Evolutionary conservation across 2,113 vertebrate genomes (phyloP).

Genomic region (Eulacestoma nigropectus): DNA sequence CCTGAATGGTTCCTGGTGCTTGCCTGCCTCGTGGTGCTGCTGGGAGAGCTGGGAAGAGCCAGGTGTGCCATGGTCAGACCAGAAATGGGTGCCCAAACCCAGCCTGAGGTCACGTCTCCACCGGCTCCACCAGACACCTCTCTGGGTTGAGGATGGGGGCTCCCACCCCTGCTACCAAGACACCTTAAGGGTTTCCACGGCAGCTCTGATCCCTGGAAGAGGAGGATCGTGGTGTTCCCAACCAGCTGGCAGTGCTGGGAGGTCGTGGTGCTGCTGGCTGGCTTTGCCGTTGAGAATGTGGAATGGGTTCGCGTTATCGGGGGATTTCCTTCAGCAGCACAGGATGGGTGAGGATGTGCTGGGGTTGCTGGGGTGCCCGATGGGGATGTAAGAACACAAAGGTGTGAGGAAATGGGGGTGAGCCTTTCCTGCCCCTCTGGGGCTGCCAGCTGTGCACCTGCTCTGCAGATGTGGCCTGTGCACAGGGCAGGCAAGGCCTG

Average conservation of each 20-base stretch:
- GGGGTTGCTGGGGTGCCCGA: neutral
- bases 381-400: neutral
- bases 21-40: neutral
- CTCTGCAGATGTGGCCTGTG: neutral
- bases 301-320: neutral
- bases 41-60: neutral
- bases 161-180: neutral
- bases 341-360: neutral
- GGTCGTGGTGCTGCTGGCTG: neutral
- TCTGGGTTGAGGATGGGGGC: neutral
- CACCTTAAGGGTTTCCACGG: neutral
- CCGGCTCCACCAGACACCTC: neutral
- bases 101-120: neutral
- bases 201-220: neutral
- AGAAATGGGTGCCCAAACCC: neutral
- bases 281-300: neutral
- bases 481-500: neutral
- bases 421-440: neutral
- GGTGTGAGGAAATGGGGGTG: neutral
- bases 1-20: neutral
- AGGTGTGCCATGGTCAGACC: neutral
- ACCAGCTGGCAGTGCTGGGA: neutral
- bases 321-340: neutral
- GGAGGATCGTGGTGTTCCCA: neutral
- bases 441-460: neutral